Percentiles rank a stretch among this genome's conserved stretches.
Evolutionary conservation across 2,113 vertebrate genomes (phyloP).

Genomic region (Entelurus aequoreus): DNA sequence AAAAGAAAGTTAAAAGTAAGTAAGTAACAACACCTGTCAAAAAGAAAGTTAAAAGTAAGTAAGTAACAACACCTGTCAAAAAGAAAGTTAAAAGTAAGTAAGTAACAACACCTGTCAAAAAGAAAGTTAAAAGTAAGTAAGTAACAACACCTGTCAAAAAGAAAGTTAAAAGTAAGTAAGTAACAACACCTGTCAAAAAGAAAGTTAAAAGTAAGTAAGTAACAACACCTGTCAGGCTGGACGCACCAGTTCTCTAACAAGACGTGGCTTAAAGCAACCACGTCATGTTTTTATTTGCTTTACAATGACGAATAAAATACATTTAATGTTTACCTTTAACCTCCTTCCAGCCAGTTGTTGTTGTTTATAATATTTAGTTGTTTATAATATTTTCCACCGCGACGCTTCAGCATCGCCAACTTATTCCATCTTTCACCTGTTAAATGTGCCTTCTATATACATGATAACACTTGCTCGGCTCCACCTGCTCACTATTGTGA

Average conservation of each 20-base stretch:
- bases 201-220: not conserved
- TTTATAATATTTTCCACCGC: not conserved
- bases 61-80: too few species aligned
- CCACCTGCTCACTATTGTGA: not conserved
- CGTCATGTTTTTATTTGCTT: conserved; percentile 16
- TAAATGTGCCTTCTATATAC: fast-evolving
- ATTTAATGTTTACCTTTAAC: conserved; percentile 18
- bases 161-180: too few species aligned
- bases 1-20: too few species aligned
- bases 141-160: too few species aligned
- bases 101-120: too few species aligned
- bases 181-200: too few species aligned
- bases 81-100: too few species aligned
- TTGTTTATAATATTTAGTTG: too few species aligned
- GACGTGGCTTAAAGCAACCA: conserved; percentile 15
- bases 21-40: too few species aligned
- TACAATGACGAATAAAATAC: not conserved
- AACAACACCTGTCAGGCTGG: conserved; percentile 8
- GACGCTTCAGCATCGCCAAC: fast-evolving
- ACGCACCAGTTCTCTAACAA: conserved; percentile 15
- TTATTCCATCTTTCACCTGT: conserved; percentile 14
- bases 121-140: too few species aligned
- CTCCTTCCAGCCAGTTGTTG: not conserved
- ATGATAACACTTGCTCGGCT: not conserved
- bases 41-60: too few species aligned